phyloP scores from a whole-genome alignment of 2,797 vertebrate species.

The Nannoperca obscura region DNA sequence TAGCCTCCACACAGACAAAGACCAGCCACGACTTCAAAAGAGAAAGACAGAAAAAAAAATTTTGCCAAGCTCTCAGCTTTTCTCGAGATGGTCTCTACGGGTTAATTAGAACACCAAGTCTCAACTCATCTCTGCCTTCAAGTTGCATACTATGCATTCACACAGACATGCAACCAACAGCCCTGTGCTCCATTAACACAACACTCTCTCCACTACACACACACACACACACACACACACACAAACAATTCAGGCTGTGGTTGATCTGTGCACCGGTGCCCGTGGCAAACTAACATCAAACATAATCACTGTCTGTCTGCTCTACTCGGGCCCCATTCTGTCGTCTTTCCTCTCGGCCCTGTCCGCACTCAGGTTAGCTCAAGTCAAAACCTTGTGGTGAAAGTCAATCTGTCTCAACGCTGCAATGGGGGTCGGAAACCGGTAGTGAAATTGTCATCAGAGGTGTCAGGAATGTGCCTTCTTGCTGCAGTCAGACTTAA shows the following conservation, averaged over 20 bases:
- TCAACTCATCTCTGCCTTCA: conserved; percentile 70
- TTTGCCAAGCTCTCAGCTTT: conserved; percentile 58
- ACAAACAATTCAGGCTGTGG: conserved; percentile 52
- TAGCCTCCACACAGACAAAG: conserved; percentile 53
- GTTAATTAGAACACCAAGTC: conserved; percentile 80
- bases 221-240: no score
- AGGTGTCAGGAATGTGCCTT: conserved; percentile 61
- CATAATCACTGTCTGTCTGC: conserved; percentile 69
- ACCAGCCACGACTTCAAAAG: conserved; percentile 74
- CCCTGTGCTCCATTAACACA: conserved; percentile 31
- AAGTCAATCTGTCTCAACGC: conserved; percentile 65
- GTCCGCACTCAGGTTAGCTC: conserved; percentile 69
- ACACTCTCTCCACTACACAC: conserved; percentile 16
- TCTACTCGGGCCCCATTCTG: conserved; percentile 53
- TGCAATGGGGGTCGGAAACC: conserved; percentile 33
- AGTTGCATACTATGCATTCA: conserved; percentile 69
- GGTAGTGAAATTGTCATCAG: conserved; percentile 57
- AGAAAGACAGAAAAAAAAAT: conserved; percentile 42
- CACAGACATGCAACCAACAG: conserved; percentile 35
- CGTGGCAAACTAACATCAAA: conserved; percentile 64
- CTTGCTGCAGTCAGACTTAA: conserved; percentile 48
- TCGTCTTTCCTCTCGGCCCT: conserved; percentile 55
- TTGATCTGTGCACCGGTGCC: conserved; percentile 57
- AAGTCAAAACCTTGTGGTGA: conserved; percentile 67
- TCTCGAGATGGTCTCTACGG: conserved; percentile 70